These are phyloP conservation scores for Solea senegalensis DNA, from an alignment of 2,113 vertebrate species.

Conservation along the genomic window DNA sequence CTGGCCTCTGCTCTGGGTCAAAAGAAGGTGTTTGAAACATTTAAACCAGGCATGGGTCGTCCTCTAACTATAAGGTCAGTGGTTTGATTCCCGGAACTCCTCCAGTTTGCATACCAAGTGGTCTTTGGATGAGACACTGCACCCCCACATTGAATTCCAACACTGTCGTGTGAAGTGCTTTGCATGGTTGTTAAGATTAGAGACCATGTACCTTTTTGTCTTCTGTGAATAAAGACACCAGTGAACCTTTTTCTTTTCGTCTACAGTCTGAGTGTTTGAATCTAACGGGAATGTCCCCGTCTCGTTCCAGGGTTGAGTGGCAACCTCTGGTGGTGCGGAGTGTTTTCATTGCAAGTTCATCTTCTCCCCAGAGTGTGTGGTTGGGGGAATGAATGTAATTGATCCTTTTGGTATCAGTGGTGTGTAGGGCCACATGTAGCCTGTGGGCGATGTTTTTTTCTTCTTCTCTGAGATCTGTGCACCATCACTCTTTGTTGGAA, in stretches of 20 bases:
- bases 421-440: conserved; percentile 63
- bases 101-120: no score
- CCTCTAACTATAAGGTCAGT: no score
- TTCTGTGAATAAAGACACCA: neutral
- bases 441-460: conserved; percentile 63
- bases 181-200: no score
- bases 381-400: conserved; percentile 61
- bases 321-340: conserved; percentile 49
- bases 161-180: no score
- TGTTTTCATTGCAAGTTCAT: conserved; percentile 72
- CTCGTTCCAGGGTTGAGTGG: conserved; percentile 56
- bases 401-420: conserved; percentile 72
- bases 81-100: no score
- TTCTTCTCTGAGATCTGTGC: conserved; percentile 53
- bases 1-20: no score
- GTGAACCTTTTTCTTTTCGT: conserved; percentile 10
- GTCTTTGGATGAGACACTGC: no score
- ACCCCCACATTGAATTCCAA: no score
- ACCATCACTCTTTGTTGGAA: conserved; percentile 73
- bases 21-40: no score
- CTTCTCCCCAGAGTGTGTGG: conserved; percentile 71
- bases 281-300: conserved; percentile 41
- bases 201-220: no score
- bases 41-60: no score
- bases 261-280: conserved; percentile 15